phyloP scores from a whole-genome alignment of 2,113 vertebrate species.

The Dermatemys mawii region DNA sequence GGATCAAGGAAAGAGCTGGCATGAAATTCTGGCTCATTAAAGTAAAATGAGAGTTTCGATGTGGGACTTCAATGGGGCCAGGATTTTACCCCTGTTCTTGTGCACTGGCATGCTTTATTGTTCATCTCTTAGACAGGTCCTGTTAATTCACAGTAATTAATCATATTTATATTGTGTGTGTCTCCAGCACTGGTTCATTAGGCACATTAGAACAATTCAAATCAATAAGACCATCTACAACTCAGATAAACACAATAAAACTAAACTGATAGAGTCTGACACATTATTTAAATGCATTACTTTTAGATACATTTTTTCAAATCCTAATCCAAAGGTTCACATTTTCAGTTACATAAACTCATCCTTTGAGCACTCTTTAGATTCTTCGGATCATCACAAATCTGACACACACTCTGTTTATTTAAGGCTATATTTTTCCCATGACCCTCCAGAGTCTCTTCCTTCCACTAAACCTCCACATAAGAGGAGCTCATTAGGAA shows the following conservation, averaged over 20 bases:
- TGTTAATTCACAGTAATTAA: neutral
- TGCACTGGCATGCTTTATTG: neutral
- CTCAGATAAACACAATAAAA: neutral
- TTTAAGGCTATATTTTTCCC: slow-evolving; percentile 40
- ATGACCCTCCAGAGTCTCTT: slow-evolving; percentile 38
- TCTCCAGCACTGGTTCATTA: neutral
- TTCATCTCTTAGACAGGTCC: neutral
- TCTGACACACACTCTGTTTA: slow-evolving; percentile 8
- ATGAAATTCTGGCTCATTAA: neutral
- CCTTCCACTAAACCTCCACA: neutral
- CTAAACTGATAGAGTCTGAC: neutral
- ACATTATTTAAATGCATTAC: neutral
- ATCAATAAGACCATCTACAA: neutral
- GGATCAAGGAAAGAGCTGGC: neutral
- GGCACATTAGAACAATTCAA: neutral
- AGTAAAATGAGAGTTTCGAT: neutral
- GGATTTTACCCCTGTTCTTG: neutral
- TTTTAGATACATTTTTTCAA: neutral
- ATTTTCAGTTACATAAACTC: neutral
- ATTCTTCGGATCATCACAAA: neutral
- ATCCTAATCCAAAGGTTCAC: neutral
- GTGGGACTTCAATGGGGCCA: neutral
- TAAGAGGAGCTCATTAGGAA: neutral
- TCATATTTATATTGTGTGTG: neutral
- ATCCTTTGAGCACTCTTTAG: neutral